Base-by-base conservation (phyloP, 1,140 invertebrate genomes). In the Dreissena polymorpha region DNA sequence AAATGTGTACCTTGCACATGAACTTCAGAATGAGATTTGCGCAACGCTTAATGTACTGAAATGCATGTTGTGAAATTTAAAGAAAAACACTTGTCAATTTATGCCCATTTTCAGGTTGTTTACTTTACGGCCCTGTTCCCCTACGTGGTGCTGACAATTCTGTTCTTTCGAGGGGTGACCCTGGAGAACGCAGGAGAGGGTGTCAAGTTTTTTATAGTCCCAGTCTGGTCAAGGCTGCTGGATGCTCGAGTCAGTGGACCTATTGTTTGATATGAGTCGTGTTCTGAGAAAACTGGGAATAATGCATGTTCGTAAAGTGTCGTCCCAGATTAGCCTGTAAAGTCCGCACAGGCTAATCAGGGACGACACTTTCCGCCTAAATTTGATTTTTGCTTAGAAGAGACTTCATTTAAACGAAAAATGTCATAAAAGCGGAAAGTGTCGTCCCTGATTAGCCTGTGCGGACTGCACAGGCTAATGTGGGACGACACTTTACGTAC, bases 101-200 rank as follows among this genome's bases (percentile, higher is more conserved):
- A n/a, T n/a, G n/a, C n/a, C n/a, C 18, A 63, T 60, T 86, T 88
- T 14, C 85, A 92, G 96, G 98, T 99, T 63, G 98, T 99, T 14
- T 99, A 98, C 97, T 99, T 99, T 91, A 99, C 98, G 2, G 98
- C 98, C 25, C 94, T 99, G 0, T 99, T 99, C 91, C 98, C 99
- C 0, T 99, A 99, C 90, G 96, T 96, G 10, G 98, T 99, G 7
- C 94, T 99, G 14, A 92, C 98, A 7, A 98, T 99, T 78, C 94
- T 99, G 0, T 94, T 99, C 49, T 95, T 99, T 67, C 95, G 98
- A 13, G 98, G 98, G 0, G 94, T 98, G 25, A 99, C 98, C 5
- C 93, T 99, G 65, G 97, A 97, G 0, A 98, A 98, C 27, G 98
- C 98, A 0, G 95, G 95, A 0, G 96, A 97, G 86, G 98, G 98